Evolutionary conservation across 30 jellyfish, hydroid and myxozoan species (phyloP).

Genomic region (Turritopsis rubra): DNA sequence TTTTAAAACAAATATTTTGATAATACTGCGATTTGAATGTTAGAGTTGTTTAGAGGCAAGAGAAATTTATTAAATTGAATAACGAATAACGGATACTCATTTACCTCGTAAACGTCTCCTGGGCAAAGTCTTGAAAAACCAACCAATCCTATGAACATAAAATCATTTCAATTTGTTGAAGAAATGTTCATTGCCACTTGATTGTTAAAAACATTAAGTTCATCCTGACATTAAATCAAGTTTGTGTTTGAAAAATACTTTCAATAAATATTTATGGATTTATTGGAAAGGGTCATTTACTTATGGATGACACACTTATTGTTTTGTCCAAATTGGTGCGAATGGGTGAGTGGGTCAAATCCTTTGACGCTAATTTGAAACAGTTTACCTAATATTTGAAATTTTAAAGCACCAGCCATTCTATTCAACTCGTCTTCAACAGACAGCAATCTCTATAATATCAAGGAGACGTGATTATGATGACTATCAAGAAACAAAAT

Average conservation of each 20-base stretch:
- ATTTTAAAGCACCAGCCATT: constrained; percentile 56
- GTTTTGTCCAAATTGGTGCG: no score
- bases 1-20: neutral
- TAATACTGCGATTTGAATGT: neutral
- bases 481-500: no score
- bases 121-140: constrained; percentile 79
- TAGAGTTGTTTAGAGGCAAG: neutral
- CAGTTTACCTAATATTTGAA: constrained; percentile 50
- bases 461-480: neutral
- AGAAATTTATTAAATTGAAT: no score
- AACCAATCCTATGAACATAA: constrained; percentile 41
- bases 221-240: no score
- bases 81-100: neutral
- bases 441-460: constrained; percentile 51
- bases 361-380: no score
- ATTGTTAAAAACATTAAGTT: no score
- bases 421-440: constrained; percentile 56
- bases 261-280: no score
- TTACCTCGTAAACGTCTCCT: constrained; percentile 70
- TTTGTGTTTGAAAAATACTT: no score
- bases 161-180: neutral
- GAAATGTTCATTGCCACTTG: no score
- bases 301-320: no score
- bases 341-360: no score
- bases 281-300: no score